A percentile compares a stretch with the other conserved stretches of the same genome.
These are phyloP conservation scores for Tetragonula clypearis DNA, from an alignment of 1,140 invertebrate species.

Conservation along the genomic window DNA sequence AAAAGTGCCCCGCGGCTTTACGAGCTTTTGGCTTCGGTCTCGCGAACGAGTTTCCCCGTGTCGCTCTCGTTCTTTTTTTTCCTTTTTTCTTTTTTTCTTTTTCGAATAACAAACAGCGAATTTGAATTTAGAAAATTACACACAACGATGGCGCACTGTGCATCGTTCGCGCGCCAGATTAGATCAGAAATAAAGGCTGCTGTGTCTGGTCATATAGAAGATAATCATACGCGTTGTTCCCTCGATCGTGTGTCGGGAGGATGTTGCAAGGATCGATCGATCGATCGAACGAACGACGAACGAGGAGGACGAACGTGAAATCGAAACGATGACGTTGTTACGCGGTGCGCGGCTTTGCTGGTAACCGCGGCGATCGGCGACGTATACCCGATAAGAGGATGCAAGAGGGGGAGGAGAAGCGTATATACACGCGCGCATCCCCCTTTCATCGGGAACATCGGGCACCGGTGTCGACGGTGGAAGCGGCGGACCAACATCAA, in stretches of 20 bases:
- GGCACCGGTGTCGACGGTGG: constrained; percentile 45
- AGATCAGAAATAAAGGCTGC: too few relatives aligned
- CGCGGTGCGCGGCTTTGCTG: not conserved
- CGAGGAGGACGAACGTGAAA: not conserved
- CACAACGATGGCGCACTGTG: too few relatives aligned
- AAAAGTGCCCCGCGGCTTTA: constrained; percentile 49
- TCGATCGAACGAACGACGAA: not conserved
- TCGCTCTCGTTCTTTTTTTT: not conserved
- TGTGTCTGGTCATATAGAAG: too few relatives aligned
- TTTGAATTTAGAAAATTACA: too few relatives aligned
- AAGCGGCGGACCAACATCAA: constrained; percentile 66
- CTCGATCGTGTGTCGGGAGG: too few relatives aligned
- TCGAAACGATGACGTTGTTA: not conserved
- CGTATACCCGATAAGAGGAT: constrained; percentile 21
- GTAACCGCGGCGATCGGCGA: not conserved
- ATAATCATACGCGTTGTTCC: not conserved
- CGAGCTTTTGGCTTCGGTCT: constrained; percentile 6
- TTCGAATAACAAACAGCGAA: not conserved
- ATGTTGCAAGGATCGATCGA: not conserved
- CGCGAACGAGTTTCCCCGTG: not conserved
- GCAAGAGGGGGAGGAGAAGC: not conserved
- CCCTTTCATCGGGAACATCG: constrained; percentile 39
- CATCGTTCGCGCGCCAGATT: too few relatives aligned
- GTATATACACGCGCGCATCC: not conserved
- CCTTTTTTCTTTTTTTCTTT: too few relatives aligned